Base-by-base conservation (phyloP, 1,140 invertebrate species). In the Drosophila equinoxialis region DNA sequence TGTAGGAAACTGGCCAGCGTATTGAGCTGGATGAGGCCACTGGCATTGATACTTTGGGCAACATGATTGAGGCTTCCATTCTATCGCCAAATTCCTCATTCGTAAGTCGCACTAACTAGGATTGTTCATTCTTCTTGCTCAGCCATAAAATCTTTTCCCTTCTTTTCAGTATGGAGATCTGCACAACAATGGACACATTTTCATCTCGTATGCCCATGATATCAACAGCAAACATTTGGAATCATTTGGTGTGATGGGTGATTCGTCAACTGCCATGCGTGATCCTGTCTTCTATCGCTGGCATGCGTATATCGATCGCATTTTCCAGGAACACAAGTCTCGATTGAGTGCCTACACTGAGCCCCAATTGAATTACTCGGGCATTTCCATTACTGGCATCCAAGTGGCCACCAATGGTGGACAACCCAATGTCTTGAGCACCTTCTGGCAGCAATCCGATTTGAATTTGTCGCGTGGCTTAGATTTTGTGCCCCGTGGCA, bases 281-380 rank as follows among this genome's bases (percentile, higher is more conserved):
- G 97, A 98, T 92, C 97, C 97, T 0, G 92, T 96, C 7, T 97
- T 98, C 93, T 98, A 97, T 91, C 94, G 96, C 85, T 97, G 95
- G 95, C 97, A 97, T 79, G 94, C 95, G 3, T 95, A 95, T 77
- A 93, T 97, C 20, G 96, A 98, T 79, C 94, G 96, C 61, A 93
- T 98, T 3, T 97, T 97, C 93, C 93, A 94, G 68, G 93, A 96
- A 79, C 95, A 96, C 91, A 97, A 97, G 92, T 93, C 93, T 30
- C 95, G 94, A 5, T 91, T 97, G 17, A 92, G 94, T 1, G 91
- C 94, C 60, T 96, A 96, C 74, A 94, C 92, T 0, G 79, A 90
- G 93, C 75, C 65, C 10, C 85, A 92, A 95, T 92, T 97, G 71
- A 93, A 94, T 65, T 96, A 94, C 76, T 92, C 94, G 2, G 94